Conservation (phyloP, 2,113 vertebrate genomes). For the Stegastes partitus region DNA sequence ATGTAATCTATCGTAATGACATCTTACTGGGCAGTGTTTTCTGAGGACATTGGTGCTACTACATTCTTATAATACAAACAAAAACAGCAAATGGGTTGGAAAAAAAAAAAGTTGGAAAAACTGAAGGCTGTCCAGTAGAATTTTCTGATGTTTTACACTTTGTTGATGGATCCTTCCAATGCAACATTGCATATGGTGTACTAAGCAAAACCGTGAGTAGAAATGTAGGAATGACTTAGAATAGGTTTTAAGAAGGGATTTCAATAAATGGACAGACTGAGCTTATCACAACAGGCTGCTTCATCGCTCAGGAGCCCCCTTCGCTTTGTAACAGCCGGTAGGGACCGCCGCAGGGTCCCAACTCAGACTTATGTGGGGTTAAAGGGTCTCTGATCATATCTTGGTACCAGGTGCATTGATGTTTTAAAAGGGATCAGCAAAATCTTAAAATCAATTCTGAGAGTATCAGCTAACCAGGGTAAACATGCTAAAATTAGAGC, state of each 20-base stretch:
- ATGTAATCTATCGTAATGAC: slow-evolving; percentile 13
- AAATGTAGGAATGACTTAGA: neutral
- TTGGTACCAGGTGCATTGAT: slow-evolving; percentile 27
- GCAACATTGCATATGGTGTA: neutral
- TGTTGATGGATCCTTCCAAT: neutral
- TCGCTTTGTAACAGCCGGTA: slow-evolving; percentile 6
- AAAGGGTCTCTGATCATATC: slow-evolving; percentile 37
- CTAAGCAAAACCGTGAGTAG: slow-evolving; percentile 9
- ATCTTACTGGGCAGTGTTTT: slow-evolving; percentile 20
- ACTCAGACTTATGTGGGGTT: slow-evolving; percentile 15
- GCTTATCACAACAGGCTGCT: slow-evolving; percentile 15
- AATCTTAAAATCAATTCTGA: slow-evolving; percentile 55
- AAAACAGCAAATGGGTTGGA: neutral
- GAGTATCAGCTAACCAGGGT: slow-evolving; percentile 23
- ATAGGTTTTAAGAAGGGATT: slow-evolving; percentile 3
- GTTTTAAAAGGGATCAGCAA: slow-evolving; percentile 27
- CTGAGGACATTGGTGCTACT: neutral
- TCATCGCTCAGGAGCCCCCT: slow-evolving; percentile 3
- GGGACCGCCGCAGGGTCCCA: neutral
- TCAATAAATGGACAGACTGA: neutral
- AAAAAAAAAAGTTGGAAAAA: neutral
- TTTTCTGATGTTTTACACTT: neutral
- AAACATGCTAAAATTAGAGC: slow-evolving; percentile 35
- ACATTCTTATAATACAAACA: neutral
- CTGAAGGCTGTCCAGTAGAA: neutral